These are phyloP conservation scores for Morinoia aosen DNA, from an alignment of 2,888 invertebrate genomes.

Conservation along the genomic window DNA sequence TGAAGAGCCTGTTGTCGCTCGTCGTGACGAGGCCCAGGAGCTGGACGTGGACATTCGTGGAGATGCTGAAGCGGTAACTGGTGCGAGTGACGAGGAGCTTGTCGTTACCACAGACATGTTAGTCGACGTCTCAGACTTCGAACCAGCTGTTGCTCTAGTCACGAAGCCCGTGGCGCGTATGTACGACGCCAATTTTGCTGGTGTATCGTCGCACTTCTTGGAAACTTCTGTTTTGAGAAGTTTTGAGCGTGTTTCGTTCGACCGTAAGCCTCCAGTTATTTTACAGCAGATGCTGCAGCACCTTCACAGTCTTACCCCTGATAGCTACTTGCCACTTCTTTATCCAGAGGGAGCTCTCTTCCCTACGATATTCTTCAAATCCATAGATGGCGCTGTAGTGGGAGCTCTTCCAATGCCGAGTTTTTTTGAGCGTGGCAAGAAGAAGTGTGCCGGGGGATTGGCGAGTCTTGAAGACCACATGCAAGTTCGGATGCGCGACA, in stretches of 20 bases:
- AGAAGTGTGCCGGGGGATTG: not conserved
- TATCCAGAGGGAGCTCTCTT: not conserved
- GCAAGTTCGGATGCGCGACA: slow-evolving; percentile 11
- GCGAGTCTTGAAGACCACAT: not conserved
- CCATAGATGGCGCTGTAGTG: not conserved
- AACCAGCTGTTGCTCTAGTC: not conserved
- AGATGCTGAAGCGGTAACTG: not conserved
- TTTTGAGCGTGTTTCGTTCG: not conserved
- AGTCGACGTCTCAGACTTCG: not conserved
- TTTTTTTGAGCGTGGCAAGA: too few relatives aligned
- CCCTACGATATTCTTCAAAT: not conserved
- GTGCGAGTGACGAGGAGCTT: not conserved
- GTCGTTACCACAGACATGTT: not conserved
- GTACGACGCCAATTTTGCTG: not conserved
- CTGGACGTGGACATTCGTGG: not conserved
- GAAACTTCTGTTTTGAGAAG: not conserved
- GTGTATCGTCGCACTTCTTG: not conserved
- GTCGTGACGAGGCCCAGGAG: not conserved
- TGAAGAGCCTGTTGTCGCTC: too few relatives aligned
- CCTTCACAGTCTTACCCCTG: not conserved
- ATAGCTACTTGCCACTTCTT: not conserved
- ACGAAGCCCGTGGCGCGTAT: not conserved
- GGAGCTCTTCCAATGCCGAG: not conserved
- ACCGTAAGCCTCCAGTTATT: not conserved
- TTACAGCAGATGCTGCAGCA: not conserved